A percentile compares a stretch with the other conserved stretches of the same genome.
phyloP scores from a whole-genome alignment of 1,140 invertebrate species.

The Trichonephila clavata region DNA sequence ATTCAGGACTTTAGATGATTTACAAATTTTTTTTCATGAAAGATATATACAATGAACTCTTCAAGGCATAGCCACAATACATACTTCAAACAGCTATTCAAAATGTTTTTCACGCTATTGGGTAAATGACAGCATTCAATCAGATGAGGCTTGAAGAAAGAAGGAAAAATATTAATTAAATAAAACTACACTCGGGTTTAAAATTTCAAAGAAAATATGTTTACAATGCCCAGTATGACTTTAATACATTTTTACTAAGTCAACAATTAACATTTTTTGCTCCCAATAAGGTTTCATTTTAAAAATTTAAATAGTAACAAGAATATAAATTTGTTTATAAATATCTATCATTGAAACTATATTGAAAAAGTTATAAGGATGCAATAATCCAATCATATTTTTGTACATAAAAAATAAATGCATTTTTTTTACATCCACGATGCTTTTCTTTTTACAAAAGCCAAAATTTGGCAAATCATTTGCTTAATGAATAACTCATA shows the following conservation, averaged over 20 bases:
- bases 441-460: background rate
- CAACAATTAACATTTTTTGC: too few relatives aligned
- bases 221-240: too few relatives aligned
- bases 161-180: conserved; percentile 1
- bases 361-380: too few relatives aligned
- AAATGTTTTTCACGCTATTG: background rate
- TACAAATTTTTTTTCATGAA: conserved; percentile 64
- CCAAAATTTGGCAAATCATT: background rate
- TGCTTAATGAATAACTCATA: too few relatives aligned
- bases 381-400: too few relatives aligned
- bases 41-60: conserved; percentile 63
- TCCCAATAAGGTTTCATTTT: too few relatives aligned
- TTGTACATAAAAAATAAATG: too few relatives aligned
- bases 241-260: too few relatives aligned
- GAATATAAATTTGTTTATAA: too few relatives aligned
- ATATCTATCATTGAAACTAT: too few relatives aligned
- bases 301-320: too few relatives aligned
- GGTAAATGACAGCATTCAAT: background rate
- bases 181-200: background rate
- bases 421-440: background rate
- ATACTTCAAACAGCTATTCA: background rate
- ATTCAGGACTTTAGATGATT: conserved; percentile 46
- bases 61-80: conserved; percentile 61
- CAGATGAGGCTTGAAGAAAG: conserved; percentile 13
- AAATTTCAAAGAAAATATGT: too few relatives aligned